A percentile compares a stretch with the other conserved stretches of the same genome.
phyloP scores from a whole-genome alignment of 2,888 invertebrate genomes.

The Meteorus colon region DNA sequence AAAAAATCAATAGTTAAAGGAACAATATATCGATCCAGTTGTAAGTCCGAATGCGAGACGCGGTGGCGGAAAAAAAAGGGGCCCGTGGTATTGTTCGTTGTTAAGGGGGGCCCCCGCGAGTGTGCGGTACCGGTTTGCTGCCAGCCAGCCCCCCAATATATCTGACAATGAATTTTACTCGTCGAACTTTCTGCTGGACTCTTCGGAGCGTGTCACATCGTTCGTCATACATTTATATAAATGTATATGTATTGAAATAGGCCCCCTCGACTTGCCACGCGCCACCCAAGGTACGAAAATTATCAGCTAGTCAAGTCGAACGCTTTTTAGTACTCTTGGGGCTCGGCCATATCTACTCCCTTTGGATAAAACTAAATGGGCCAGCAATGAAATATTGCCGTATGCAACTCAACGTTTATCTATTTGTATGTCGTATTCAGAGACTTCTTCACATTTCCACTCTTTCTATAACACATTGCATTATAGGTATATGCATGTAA shows the following conservation, averaged over 20 bases:
- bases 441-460: neutral
- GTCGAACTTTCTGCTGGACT: slow-evolving; percentile 8
- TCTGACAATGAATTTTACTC: slow-evolving; percentile 24
- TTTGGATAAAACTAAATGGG: slow-evolving; percentile 49
- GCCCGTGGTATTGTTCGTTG: slow-evolving; percentile 24
- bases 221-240: slow-evolving; percentile 37
- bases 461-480: no score
- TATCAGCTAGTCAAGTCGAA: slow-evolving; percentile 58
- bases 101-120: slow-evolving; percentile 37
- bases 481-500: no score
- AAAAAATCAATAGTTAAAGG: slow-evolving; percentile 37
- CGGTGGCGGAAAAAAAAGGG: slow-evolving; percentile 12
- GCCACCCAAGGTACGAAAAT: slow-evolving; percentile 54
- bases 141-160: slow-evolving; percentile 42
- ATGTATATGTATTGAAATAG: slow-evolving; percentile 3
- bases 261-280: slow-evolving; percentile 48
- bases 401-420: slow-evolving; percentile 35
- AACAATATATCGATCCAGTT: slow-evolving; percentile 43
- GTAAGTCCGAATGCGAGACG: slow-evolving; percentile 16
- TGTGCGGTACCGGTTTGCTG: slow-evolving; percentile 35
- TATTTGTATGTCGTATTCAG: slow-evolving; percentile 30
- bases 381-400: slow-evolving; percentile 56
- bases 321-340: slow-evolving; percentile 47
- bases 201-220: slow-evolving; percentile 50
- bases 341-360: neutral